Base-by-base conservation (phyloP, 2,888 invertebrate genomes). In the Cheilosia grossa region DNA sequence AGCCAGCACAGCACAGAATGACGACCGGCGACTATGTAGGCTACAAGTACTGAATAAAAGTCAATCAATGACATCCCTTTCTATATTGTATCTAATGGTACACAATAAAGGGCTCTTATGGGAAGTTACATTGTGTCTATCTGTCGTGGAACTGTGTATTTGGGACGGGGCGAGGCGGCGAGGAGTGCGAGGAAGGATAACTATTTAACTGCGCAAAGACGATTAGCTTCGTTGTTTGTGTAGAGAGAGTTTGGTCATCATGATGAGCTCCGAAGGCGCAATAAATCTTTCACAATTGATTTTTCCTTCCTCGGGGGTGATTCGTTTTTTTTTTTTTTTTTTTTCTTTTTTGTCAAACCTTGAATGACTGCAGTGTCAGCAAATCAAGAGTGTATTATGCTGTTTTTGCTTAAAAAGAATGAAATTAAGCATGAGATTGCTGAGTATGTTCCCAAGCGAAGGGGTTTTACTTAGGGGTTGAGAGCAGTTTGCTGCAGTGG, bases 1-100 rank as follows among this genome's bases (percentile, higher is more conserved):
- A 37, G n/a, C 33, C 67, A 47, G 40, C 73, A 10, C 15, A 40
- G 40, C 33, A 53, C 7, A 37, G 10, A 47, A 56, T 61, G 51
- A 61, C 78, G 61, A 56, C 49, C 51, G 51, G 51, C 51, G 51
- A 51, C 51, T 51, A 51, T 66, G 40, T 66, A 66, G 79, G 77
- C 75, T 75, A 64, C 63, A 53, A 27, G 70, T 54, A 63, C 54
- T 47, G 54, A 49, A 56, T 56, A 70, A 80, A 80, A 85, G 85
- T 85, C 85, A 85, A 85, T 85, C 85, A 85, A 85, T 81, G 85
- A 81, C 81, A 81, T 85, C 75, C 81, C 74, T 59, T 59, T 17
- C 61, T 33, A 67, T 33, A 67, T 85, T 85, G 81, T 81, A 44
- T 42, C 81, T 81, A 72, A 85, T 85, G 53, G 75, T 9, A 63